Evolutionary conservation across 2,797 vertebrate genomes (phyloP).

Genomic region (Acipenser oxyrinchus): DNA sequence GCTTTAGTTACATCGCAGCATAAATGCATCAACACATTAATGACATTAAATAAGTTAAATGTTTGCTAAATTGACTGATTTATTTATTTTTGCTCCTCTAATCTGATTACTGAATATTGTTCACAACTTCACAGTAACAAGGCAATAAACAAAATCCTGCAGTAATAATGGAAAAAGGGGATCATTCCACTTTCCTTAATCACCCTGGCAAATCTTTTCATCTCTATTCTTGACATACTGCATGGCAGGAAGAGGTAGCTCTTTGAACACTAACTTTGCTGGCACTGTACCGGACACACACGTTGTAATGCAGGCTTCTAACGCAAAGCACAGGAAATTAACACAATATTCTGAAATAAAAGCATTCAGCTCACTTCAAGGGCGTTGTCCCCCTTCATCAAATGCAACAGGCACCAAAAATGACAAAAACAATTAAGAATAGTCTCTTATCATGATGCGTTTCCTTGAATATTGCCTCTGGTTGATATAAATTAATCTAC

Average conservation of each 20-base stretch:
- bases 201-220: neutral
- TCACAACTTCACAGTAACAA: neutral
- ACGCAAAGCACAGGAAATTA: neutral
- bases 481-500: conserved; percentile 17
- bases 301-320: neutral
- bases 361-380: conserved; percentile 7
- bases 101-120: neutral
- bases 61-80: neutral
- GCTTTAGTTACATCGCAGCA: too few species aligned
- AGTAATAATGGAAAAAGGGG: neutral
- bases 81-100: neutral
- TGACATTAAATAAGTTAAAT: too few species aligned
- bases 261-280: neutral
- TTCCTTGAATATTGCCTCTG: conserved; percentile 1
- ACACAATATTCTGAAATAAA: conserved; percentile 8
- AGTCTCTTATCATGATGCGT: conserved; percentile 11
- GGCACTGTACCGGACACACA: neutral
- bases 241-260: neutral
- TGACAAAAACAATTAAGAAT: conserved; percentile 10
- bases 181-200: neutral
- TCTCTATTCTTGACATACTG: neutral
- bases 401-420: neutral
- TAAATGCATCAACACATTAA: too few species aligned
- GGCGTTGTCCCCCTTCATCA: conserved; percentile 7
- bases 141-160: neutral